Base-by-base conservation (phyloP, 2,888 invertebrate genomes). In the Junonia oenone region DNA sequence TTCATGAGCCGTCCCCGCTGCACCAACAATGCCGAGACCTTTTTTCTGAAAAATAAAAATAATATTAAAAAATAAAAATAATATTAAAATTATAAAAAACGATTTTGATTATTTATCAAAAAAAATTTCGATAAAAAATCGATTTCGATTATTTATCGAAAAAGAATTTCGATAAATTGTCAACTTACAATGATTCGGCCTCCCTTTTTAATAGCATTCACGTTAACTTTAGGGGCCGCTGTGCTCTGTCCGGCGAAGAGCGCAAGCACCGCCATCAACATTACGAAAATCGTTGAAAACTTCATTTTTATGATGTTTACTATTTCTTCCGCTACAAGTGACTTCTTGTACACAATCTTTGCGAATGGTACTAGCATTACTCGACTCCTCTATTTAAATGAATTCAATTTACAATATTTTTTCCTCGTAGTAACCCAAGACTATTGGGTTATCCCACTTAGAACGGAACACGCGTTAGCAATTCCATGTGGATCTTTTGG, bases 141-240 rank as follows among this genome's bases (percentile, higher is more conserved):
- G n/a, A n/a, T n/a, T n/a, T n/a, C n/a, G 14, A 2, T 8, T 26
- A 4, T 31, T 15, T 31, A 17, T 8, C n/a, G 26, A 49, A 14
- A 26, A 26, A 26, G 26, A 5, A 26, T 26, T 5, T 26, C 3
- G 14, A 14, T 35, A 17, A 40, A 48, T 15, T n/a, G 2, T 9
- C 9, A 0, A 59, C 58, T 58, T 47, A 63, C 58, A 45, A 59
- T 49, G 11, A 46, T 60, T 57, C 67, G 71, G 1, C 67, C 68
- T 2, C 71, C 71, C 50, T 69, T 71, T 40, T 60, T 71, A 31
- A 75, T 57, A 2, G 63, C 61, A 15, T 58, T 54, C 0, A 69
- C 52, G 26, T 68, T 67, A n/a, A 69, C 59, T 54, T 72, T 72
- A n/a, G 73, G 75, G 0, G 62, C 66, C 0, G 69, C 73, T 11